Conservation (phyloP, 2,113 vertebrate genomes). For the Clupea harengus region DNA sequence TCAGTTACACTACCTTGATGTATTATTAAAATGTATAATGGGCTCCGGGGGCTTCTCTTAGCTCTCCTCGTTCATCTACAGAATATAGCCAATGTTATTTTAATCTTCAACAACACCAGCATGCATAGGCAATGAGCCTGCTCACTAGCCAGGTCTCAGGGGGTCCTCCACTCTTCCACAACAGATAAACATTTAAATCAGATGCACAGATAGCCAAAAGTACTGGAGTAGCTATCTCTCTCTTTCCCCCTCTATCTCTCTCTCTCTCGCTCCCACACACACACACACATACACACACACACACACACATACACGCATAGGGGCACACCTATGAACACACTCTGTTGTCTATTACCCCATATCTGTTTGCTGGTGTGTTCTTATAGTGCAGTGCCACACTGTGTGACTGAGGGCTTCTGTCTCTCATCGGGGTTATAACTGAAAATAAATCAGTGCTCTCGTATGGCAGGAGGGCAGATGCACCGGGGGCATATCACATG, state of each 20-base stretch:
- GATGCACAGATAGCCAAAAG: slow-evolving; percentile 56
- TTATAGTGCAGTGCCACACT: background rate
- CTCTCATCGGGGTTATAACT: background rate
- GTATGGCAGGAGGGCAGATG: background rate
- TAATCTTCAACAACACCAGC: slow-evolving; percentile 96
- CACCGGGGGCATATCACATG: slow-evolving; percentile 1
- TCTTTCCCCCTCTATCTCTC: background rate
- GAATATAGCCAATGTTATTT: slow-evolving; percentile 99
- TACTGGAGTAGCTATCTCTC: slow-evolving; percentile 50
- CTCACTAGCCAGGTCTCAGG: slow-evolving; percentile 71
- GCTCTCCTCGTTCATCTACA: slow-evolving; percentile 98
- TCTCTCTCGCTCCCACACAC: background rate
- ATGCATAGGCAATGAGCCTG: slow-evolving; percentile 96
- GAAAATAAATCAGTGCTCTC: background rate
- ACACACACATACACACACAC: slow-evolving; percentile 5
- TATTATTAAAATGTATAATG: slow-evolving; percentile 99
- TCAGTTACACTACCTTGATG: slow-evolving; percentile 99
- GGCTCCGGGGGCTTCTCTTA: slow-evolving; percentile 95
- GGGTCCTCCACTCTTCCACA: slow-evolving; percentile 76
- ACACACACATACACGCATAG: background rate
- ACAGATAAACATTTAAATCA: slow-evolving; percentile 93
- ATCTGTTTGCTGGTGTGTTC: background rate
- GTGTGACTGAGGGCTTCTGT: background rate
- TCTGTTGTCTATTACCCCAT: background rate
- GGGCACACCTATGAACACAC: background rate